Base-by-base conservation (phyloP, 2,888 invertebrate species). In the Ptychoptera contaminata region DNA sequence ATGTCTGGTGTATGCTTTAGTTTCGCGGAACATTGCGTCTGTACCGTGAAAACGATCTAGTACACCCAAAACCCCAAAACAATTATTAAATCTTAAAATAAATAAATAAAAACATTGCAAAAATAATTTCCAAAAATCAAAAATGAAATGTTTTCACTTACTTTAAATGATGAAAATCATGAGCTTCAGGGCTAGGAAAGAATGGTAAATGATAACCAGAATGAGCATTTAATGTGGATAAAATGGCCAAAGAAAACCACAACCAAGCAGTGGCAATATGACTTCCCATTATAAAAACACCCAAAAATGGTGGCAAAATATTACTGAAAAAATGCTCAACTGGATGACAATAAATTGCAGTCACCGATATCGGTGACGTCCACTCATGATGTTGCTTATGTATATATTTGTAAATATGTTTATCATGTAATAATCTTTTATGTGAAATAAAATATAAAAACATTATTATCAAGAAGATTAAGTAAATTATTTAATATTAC, bases 381-480 rank as follows among this genome's bases (percentile, higher is more conserved):
- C 87, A 88, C 61, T 88, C 85, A 55, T 88, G 88, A 60, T 88
- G 88, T 53, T 77, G 74, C 61, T 88, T 88, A 65, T 88, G 88
- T 52, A 88, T 81, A 56, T 76, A 72, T 57, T 81, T 83, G 67
- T 88, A 88, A 43, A 88, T 63, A 50, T 70, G 67, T 48, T 78
- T 77, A 55, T 75, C 76, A 56, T 88, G 87, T 31, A 87, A 67
- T 48, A 85, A 62, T 56, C 82, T 82, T 61, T 9, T n/a, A n/a
- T n/a, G n/a, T n/a, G n/a, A n/a, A n/a, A n/a, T 32, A 37, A 8
- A 14, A 40, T 40, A 45, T 36, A 32, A 12, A 34, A 23, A 11
- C 11, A 16, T 14, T 14, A 32, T 11, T 37, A 30, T 32, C 8
- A 11, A 32, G 3, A 32, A 11, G 8, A 32, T 32, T 32, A 32